Conservation (phyloP, 1,140 invertebrate genomes). For the Heliconius hermathena region DNA sequence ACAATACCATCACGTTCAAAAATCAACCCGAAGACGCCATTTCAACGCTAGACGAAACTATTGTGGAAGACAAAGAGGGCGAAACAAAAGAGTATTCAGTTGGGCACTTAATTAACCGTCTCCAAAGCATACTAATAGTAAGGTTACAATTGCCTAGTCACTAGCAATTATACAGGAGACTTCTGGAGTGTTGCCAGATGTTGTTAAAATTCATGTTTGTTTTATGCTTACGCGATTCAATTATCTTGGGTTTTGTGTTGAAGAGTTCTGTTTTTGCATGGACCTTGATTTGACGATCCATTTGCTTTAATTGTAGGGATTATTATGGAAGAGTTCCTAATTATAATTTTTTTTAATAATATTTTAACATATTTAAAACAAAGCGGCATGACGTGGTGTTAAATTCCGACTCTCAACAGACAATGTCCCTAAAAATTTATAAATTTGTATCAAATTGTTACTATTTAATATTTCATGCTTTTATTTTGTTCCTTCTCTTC, state of each 20-base stretch:
- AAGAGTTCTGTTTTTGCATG: neutral
- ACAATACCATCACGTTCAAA: neutral
- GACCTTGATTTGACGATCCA: neutral
- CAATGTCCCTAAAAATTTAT: too few species aligned
- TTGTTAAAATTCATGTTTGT: constrained; percentile 46
- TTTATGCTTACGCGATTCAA: constrained; percentile 39
- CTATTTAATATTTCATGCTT: too few species aligned
- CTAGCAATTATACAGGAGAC: constrained; percentile 41
- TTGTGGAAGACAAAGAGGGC: constrained; percentile 20
- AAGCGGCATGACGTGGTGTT: too few species aligned
- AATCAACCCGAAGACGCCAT: neutral
- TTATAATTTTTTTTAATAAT: neutral
- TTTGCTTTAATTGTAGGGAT: neutral
- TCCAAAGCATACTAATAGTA: constrained; percentile 49
- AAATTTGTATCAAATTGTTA: too few species aligned
- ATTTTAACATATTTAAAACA: too few species aligned
- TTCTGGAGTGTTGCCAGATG: constrained; percentile 44
- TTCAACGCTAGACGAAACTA: constrained; percentile 17
- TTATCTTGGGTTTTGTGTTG: constrained; percentile 25
- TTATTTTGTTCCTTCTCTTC: too few species aligned
- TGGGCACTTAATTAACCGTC: constrained; percentile 48
- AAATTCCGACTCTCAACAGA: too few species aligned
- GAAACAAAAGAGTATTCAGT: constrained; percentile 37
- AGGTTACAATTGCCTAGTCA: constrained; percentile 44
- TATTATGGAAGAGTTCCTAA: neutral